phyloP scores from a whole-genome alignment of 1,140 invertebrate genomes.

The Drosophila pruinosa region DNA sequence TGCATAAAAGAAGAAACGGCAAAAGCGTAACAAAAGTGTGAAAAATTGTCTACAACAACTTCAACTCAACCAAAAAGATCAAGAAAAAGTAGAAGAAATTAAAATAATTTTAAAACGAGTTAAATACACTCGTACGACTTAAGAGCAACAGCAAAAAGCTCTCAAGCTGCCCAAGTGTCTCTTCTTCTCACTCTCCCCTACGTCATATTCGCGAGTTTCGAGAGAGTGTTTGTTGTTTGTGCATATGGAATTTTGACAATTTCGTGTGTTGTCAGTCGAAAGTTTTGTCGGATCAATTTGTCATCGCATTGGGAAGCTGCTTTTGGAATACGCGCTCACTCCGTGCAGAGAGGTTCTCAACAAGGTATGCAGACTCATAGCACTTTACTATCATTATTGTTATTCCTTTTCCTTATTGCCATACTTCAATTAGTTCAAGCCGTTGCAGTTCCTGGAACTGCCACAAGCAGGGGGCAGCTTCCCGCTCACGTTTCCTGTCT shows the following conservation, averaged over 20 bases:
- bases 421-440: conserved; percentile 6
- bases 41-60: conserved; percentile 26
- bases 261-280: conserved; percentile 37
- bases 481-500: conserved; percentile 62
- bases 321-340: conserved; percentile 30
- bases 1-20: conserved; percentile 45
- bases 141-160: conserved; percentile 23
- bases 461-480: conserved; percentile 8
- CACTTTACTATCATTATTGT: neutral
- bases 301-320: conserved; percentile 22
- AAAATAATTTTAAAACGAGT: conserved; percentile 8
- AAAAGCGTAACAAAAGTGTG: conserved; percentile 44
- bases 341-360: conserved; percentile 16
- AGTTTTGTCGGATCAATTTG: conserved; percentile 33
- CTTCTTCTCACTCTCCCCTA: conserved; percentile 4
- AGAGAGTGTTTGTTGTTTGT: conserved; percentile 16
- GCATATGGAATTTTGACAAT: conserved; percentile 43
- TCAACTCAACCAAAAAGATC: neutral
- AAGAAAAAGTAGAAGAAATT: conserved; percentile 4
- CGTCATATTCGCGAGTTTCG: conserved; percentile 21
- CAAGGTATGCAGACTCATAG: conserved; percentile 8
- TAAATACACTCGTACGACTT: conserved; percentile 7
- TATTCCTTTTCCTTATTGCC: conserved; percentile 26
- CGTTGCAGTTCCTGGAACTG: conserved; percentile 17
- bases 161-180: conserved; percentile 6